Evolutionary conservation across 2,797 vertebrate species (phyloP).

Genomic region (Onychomys leucogaster): DNA sequence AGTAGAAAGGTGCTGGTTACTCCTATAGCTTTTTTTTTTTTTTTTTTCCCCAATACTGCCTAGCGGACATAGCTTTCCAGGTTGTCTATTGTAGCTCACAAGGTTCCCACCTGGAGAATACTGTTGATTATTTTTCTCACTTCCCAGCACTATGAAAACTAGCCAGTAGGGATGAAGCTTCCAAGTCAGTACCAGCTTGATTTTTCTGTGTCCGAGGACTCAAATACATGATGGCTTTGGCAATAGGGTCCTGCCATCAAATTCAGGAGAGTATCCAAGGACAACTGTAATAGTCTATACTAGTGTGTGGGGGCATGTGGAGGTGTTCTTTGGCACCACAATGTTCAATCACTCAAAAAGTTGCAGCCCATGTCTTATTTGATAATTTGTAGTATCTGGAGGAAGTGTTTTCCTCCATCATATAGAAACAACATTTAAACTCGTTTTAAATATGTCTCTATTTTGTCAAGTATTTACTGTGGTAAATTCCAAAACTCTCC

Average conservation of each 20-base stretch:
- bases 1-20: not conserved
- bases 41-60: too few species aligned
- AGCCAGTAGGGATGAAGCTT: not conserved
- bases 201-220: not conserved
- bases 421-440: not conserved
- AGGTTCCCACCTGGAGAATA: not conserved
- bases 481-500: not conserved
- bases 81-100: not conserved
- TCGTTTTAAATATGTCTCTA: not conserved
- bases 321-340: not conserved
- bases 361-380: not conserved
- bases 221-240: not conserved
- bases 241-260: not conserved
- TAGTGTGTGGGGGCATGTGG: not conserved
- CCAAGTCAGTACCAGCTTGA: not conserved
- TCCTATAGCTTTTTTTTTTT: too few species aligned
- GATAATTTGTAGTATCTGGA: not conserved
- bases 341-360: not conserved
- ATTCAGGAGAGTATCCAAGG: not conserved
- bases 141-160: not conserved
- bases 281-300: not conserved
- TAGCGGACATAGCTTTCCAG: not conserved
- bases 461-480: not conserved
- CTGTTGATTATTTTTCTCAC: not conserved
- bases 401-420: not conserved